Conservation (phyloP, 1,140 invertebrate genomes). For the Drosophila micromelanica region DNA sequence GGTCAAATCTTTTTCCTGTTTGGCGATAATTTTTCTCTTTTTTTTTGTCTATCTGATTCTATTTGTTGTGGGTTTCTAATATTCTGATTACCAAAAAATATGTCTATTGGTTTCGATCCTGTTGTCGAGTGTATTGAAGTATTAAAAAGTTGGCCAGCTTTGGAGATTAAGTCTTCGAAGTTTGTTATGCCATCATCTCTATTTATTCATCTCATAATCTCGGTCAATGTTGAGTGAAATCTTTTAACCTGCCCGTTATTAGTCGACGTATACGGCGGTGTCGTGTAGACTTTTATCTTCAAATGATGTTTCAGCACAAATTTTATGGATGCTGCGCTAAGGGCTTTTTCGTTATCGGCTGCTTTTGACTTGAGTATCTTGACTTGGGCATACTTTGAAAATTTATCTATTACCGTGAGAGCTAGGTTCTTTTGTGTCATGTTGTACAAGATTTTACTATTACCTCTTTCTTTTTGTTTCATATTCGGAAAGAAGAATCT, state of each 20-base stretch:
- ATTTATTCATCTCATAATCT: neutral
- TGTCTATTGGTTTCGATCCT: neutral
- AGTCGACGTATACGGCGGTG: conserved; percentile 7
- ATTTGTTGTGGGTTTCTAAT: neutral
- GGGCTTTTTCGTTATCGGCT: neutral
- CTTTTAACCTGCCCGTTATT: conserved; percentile 9
- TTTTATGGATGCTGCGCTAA: too few relatives aligned
- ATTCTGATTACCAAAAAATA: neutral
- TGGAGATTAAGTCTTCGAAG: too few relatives aligned
- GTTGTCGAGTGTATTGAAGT: neutral
- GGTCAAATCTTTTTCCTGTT: too few relatives aligned
- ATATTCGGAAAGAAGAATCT: conserved; percentile 5
- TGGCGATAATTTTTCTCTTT: too few relatives aligned
- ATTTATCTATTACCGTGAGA: too few relatives aligned
- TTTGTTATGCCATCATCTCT: too few relatives aligned
- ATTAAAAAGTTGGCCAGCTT: too few relatives aligned
- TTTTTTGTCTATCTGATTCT: neutral
- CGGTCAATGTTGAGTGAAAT: conserved; percentile 13
- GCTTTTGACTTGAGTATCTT: neutral
- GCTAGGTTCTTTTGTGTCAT: neutral
- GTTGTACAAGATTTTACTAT: neutral
- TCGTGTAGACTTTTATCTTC: conserved; percentile 7
- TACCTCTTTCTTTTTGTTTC: neutral
- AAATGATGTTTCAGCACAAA: neutral
- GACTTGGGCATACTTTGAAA: conserved; percentile 5